Conservation (phyloP, 2,797 vertebrate genomes). For the Smutsia temminckii region DNA sequence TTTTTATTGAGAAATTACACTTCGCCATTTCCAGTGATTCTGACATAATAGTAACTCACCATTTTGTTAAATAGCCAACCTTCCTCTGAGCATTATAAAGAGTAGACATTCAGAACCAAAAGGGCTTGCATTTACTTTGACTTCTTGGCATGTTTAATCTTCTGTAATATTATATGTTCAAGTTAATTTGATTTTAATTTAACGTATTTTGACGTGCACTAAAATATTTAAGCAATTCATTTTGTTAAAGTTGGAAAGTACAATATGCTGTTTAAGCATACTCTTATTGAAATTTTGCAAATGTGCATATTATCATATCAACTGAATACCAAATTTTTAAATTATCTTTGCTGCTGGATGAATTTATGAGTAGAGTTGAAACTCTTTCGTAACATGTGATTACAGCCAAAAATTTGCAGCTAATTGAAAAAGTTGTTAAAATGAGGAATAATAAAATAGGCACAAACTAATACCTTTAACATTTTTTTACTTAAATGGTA, state of each 20-base stretch:
- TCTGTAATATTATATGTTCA: conserved; percentile 53
- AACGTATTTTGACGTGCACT: conserved; percentile 40
- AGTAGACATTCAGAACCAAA: conserved; percentile 41
- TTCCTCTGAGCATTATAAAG: background rate
- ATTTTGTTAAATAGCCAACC: background rate
- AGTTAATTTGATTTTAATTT: conserved; percentile 46
- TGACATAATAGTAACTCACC: background rate
- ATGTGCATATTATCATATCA: background rate
- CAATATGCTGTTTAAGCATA: conserved; percentile 5
- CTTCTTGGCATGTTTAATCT: conserved; percentile 54
- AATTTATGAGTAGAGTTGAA: background rate
- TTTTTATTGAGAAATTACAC: conserved; percentile 24
- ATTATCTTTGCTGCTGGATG: background rate
- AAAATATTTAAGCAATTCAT: conserved; percentile 56
- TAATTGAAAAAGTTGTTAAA: conserved; percentile 25
- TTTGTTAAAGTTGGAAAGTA: conserved; percentile 35
- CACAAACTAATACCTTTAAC: background rate
- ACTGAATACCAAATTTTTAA: background rate
- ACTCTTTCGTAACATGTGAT: background rate
- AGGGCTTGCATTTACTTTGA: background rate
- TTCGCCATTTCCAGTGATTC: background rate
- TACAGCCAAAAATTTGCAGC: background rate
- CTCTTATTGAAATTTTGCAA: conserved; percentile 44
- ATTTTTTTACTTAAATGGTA: background rate
- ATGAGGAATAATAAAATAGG: background rate